phyloP scores from a whole-genome alignment of 1,140 invertebrate species.

The Drosophila quadrilineata region DNA sequence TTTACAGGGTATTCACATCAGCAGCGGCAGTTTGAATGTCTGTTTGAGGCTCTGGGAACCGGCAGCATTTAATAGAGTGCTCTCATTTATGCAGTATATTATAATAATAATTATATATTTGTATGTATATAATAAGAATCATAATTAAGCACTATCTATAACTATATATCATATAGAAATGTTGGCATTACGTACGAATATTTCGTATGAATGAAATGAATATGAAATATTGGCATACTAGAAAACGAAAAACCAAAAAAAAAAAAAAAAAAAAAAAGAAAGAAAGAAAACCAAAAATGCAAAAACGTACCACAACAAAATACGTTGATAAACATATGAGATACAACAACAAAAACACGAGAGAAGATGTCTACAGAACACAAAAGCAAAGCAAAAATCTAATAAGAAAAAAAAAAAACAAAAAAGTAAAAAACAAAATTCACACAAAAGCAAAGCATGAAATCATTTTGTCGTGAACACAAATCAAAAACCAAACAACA shows the following conservation, averaged over 20 bases:
- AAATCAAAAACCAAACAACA: slow-evolving; percentile 60
- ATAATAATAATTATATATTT: slow-evolving; percentile 13
- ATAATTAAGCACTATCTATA: neutral
- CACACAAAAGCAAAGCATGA: slow-evolving; percentile 34
- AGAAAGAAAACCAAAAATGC: too few relatives aligned
- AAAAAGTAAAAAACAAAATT: neutral
- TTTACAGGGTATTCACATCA: slow-evolving; percentile 13
- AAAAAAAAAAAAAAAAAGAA: too few relatives aligned
- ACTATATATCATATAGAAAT: slow-evolving; percentile 6
- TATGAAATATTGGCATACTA: slow-evolving; percentile 38
- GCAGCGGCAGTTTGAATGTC: neutral
- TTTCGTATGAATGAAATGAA: slow-evolving; percentile 66
- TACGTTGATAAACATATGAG: slow-evolving; percentile 33
- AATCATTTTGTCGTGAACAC: slow-evolving; percentile 63
- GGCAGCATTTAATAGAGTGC: slow-evolving; percentile 15
- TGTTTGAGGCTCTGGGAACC: too few relatives aligned
- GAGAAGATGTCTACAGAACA: too few relatives aligned
- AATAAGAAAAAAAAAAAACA: neutral
- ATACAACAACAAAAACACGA: too few relatives aligned
- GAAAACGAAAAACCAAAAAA: too few relatives aligned
- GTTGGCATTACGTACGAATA: slow-evolving; percentile 20
- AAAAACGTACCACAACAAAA: slow-evolving; percentile 55
- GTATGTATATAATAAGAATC: neutral
- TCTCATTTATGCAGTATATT: slow-evolving; percentile 21
- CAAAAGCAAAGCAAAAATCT: neutral